Evolutionary conservation across 2,797 vertebrate genomes (phyloP).

Genomic region (Microctenopoma lineatum): DNA sequence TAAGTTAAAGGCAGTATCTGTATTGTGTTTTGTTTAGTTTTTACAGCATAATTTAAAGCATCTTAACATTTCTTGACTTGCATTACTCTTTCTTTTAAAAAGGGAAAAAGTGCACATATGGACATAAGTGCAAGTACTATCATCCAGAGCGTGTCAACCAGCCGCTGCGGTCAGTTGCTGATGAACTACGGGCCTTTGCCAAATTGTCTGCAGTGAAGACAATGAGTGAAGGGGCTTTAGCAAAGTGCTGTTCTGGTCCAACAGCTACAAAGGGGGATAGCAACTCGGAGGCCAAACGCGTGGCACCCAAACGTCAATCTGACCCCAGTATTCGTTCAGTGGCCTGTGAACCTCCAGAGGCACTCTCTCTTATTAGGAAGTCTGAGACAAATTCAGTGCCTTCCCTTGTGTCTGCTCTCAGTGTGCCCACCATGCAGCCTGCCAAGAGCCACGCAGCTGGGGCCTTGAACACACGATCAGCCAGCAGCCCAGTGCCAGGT

Average conservation of each 20-base stretch:
- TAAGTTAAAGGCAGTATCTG: conserved; percentile 76
- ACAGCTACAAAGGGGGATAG: conserved; percentile 86
- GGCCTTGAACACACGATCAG: conserved; percentile 96
- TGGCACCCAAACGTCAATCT: conserved; percentile 96
- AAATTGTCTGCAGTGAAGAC: conserved; percentile 98
- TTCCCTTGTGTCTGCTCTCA: conserved; percentile 96
- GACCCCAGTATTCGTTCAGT: conserved; percentile 97
- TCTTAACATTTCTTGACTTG: conserved; percentile 18
- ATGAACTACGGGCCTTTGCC: conserved; percentile 98
- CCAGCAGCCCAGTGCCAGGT: conserved; percentile 97
- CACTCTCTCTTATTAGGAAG: conserved; percentile 89
- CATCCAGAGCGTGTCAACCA: conserved; percentile 98
- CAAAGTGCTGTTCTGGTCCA: conserved; percentile 88
- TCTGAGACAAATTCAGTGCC: conserved; percentile 96
- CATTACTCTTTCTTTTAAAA: conserved; percentile 58
- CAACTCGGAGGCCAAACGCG: conserved; percentile 91
- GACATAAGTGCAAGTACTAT: conserved; percentile 99
- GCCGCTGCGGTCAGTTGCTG: conserved; percentile 95
- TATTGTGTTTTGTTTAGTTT: background rate
- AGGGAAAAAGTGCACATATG: conserved; percentile 99
- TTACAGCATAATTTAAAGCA: background rate
- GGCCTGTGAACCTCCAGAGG: conserved; percentile 92
- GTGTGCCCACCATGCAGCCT: conserved; percentile 95
- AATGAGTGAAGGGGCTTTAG: conserved; percentile 96
- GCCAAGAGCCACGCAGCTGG: conserved; percentile 95